Base-by-base conservation (phyloP, 2,888 invertebrate genomes). In the Melipona beecheii region DNA sequence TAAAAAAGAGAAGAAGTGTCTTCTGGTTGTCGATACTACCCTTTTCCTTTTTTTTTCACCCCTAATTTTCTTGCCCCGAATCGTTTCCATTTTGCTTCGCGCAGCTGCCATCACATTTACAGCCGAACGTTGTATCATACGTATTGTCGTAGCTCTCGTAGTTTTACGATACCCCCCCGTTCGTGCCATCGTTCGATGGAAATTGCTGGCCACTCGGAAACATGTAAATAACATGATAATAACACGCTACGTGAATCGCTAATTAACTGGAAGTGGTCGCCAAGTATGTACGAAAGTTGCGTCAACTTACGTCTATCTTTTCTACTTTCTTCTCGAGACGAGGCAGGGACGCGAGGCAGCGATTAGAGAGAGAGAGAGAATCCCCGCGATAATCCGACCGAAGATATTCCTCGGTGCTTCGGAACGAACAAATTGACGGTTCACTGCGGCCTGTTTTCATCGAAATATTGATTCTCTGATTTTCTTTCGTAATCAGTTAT, bases 71-170 rank as follows among this genome's bases (percentile, higher is more conserved):
- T 4, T 11, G 5, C 11, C 2, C 21, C 68, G 24, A 19, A 11
- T 19, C 19, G 4, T 68, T 50, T 31, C 19, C 9, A 43, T 31
- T 69, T 52, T 52, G 36, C 71, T 19, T 31, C 24, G 0, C 43
- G 19, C 70, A 43, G 24, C 21, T 56, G 56, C 56, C 56, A 71
- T 71, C 71, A 56, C 73, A n/a, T 73, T 62, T 52, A 62, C 73
- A 50, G 15, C 50, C 31, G 62, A 73, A 73, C 73, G 62, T 73
- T 52, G 19, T 62, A 50, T 62, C 62, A 52, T 62, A 43, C 73
- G 27, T 64, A 52, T 73, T 73, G 66, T 75, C 75, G 75, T 17
- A 49, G 17, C 70, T 13, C 71, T 64, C 36, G 21, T 56, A 36
- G 19, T 31, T 52, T 76, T 50, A 64, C 73, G 62, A 31, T 21